These are phyloP conservation scores for Formica exsecta DNA, from an alignment of 1,140 invertebrate species.

Conservation along the genomic window DNA sequence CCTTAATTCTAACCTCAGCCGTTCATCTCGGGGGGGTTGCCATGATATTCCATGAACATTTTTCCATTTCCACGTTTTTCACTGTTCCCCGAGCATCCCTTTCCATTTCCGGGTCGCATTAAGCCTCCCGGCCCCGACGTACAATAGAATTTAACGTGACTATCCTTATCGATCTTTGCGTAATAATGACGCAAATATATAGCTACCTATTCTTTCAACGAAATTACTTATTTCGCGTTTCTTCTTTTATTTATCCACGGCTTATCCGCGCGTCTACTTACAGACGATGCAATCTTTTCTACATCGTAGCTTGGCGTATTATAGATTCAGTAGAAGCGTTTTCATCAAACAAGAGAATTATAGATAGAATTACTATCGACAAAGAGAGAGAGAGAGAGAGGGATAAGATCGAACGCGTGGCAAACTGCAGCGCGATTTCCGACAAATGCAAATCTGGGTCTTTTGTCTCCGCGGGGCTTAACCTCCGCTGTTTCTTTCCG, in stretches of 20 bases:
- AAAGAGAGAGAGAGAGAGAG: background rate
- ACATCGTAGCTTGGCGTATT: background rate
- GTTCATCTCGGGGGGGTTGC: slow-evolving; percentile 59
- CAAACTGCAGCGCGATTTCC: background rate
- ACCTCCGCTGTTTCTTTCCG: slow-evolving; percentile 26
- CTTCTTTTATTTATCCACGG: slow-evolving; percentile 30
- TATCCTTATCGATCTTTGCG: slow-evolving; percentile 67
- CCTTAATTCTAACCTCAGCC: slow-evolving; percentile 77
- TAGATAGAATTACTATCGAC: slow-evolving; percentile 23
- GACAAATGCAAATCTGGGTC: background rate
- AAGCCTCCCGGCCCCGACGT: slow-evolving; percentile 54
- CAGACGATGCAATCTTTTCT: background rate
- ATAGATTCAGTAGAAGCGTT: background rate
- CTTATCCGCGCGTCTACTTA: slow-evolving; percentile 29
- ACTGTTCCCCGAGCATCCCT: slow-evolving; percentile 29
- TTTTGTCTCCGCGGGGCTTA: slow-evolving; percentile 26
- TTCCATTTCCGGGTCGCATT: slow-evolving; percentile 73
- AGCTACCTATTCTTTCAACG: slow-evolving; percentile 45
- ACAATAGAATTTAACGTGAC: slow-evolving; percentile 76
- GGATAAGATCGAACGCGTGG: background rate
- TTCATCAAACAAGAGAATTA: slow-evolving; percentile 28
- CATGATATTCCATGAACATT: slow-evolving; percentile 70
- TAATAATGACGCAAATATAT: slow-evolving; percentile 54
- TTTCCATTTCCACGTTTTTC: slow-evolving; percentile 71
- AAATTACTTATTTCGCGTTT: slow-evolving; percentile 24